A percentile compares a stretch with the other conserved stretches of the same genome.
Conservation (phyloP, 2,797 vertebrate species). For the Clarias platycephalus region DNA sequence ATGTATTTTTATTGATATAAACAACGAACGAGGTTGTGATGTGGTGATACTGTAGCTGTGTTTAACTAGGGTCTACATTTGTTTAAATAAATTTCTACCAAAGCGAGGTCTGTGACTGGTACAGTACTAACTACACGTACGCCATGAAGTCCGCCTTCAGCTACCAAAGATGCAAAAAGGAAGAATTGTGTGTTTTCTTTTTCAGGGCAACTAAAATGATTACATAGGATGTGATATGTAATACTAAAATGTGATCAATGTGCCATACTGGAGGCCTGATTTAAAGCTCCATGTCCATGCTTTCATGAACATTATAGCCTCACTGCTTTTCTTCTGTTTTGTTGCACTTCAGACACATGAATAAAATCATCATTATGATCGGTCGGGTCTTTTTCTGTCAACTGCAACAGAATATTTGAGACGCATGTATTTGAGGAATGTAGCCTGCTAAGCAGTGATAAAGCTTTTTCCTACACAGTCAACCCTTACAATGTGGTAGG, state of each 20-base stretch:
- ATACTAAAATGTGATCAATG: not conserved
- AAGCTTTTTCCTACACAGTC: not conserved
- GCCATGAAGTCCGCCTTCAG: not conserved
- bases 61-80: not conserved
- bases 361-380: not conserved
- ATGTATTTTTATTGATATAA: not conserved
- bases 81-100: not conserved
- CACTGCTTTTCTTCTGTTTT: not conserved
- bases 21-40: not conserved
- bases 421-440: not conserved
- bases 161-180: not conserved
- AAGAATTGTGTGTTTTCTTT: not conserved
- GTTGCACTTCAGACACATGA: not conserved
- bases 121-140: not conserved
- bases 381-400: not conserved
- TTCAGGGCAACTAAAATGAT: not conserved
- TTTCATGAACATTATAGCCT: not conserved
- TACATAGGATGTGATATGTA: not conserved
- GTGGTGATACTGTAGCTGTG: not conserved
- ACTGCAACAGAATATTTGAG: not conserved
- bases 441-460: too few species aligned
- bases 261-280: conserved; percentile 6
- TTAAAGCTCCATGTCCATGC: not conserved
- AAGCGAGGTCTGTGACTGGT: not conserved
- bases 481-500: conserved; percentile 5